phyloP scores from a whole-genome alignment of 2,888 invertebrate genomes.

The Spisula solida region DNA sequence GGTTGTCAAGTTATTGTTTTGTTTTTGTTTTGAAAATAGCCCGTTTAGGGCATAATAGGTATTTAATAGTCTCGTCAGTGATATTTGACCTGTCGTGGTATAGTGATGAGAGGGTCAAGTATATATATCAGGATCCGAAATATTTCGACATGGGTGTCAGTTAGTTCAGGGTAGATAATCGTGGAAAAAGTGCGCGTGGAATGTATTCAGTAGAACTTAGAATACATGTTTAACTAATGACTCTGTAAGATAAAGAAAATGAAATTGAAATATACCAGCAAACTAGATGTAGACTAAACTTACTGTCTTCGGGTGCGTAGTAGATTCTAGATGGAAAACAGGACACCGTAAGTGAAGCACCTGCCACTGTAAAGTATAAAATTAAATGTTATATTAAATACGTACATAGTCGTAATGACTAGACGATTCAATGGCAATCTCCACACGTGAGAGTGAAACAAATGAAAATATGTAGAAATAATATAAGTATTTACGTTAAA shows the following conservation, averaged over 20 bases:
- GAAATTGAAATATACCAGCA: not conserved
- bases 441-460: not conserved
- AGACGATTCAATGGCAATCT: too few relatives aligned
- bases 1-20: too few relatives aligned
- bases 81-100: too few relatives aligned
- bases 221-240: not conserved
- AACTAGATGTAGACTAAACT: not conserved
- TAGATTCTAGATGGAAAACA: slow-evolving; percentile 18
- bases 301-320: slow-evolving; percentile 36
- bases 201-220: not conserved
- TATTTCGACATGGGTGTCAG: too few relatives aligned
- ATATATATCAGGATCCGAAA: too few relatives aligned
- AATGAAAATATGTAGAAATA: not conserved
- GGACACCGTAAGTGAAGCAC: not conserved
- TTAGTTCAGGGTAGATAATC: too few relatives aligned
- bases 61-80: too few relatives aligned
- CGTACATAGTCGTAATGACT: too few relatives aligned
- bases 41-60: too few relatives aligned
- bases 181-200: not conserved
- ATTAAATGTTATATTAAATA: not conserved
- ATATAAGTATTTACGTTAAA: too few relatives aligned
- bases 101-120: too few relatives aligned
- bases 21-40: too few relatives aligned
- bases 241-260: not conserved
- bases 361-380: slow-evolving; percentile 4